These are phyloP conservation scores for Syngnathus rostellatus DNA, from an alignment of 2,797 vertebrate genomes.

Conservation along the genomic window DNA sequence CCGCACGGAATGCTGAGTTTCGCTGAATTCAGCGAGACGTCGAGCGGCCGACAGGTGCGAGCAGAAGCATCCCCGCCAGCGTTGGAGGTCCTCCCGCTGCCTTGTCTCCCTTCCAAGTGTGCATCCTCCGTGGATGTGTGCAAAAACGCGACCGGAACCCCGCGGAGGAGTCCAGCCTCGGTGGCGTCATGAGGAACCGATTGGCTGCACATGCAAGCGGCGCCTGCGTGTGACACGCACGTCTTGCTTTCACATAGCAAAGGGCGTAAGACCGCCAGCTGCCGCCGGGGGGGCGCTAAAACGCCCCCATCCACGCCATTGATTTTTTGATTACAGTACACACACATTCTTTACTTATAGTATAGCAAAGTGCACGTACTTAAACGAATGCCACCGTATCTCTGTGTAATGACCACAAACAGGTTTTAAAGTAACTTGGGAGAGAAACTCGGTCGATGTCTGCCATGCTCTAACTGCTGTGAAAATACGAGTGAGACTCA, in stretches of 20 bases:
- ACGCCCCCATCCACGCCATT: conserved; percentile 9
- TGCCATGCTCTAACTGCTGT: too few relatives aligned
- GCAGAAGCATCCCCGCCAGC: conserved; percentile 36
- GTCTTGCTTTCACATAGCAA: conserved; percentile 53
- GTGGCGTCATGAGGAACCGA: conserved; percentile 85
- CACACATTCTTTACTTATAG: too few relatives aligned
- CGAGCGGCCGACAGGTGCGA: conserved; percentile 60
- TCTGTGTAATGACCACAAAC: too few relatives aligned
- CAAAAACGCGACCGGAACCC: conserved; percentile 79
- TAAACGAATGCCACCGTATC: too few relatives aligned
- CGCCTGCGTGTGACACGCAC: conserved; percentile 67
- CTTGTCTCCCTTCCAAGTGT: conserved; percentile 46
- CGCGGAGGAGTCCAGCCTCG: conserved; percentile 77
- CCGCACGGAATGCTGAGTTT: conserved; percentile 20
- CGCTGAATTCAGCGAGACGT: conserved; percentile 15
- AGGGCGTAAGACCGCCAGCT: conserved; percentile 56
- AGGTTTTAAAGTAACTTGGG: too few relatives aligned
- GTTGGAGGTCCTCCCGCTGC: conserved; percentile 39
- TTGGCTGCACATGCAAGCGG: conserved; percentile 77
- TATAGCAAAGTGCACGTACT: too few relatives aligned
- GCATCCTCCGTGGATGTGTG: conserved; percentile 75
- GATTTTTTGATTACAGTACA: background rate
- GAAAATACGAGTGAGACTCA: too few relatives aligned
- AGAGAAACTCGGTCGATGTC: too few relatives aligned
- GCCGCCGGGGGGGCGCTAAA: conserved; percentile 72